phyloP scores from a whole-genome alignment of 1,140 invertebrate species.

The Eulimnadia texana region DNA sequence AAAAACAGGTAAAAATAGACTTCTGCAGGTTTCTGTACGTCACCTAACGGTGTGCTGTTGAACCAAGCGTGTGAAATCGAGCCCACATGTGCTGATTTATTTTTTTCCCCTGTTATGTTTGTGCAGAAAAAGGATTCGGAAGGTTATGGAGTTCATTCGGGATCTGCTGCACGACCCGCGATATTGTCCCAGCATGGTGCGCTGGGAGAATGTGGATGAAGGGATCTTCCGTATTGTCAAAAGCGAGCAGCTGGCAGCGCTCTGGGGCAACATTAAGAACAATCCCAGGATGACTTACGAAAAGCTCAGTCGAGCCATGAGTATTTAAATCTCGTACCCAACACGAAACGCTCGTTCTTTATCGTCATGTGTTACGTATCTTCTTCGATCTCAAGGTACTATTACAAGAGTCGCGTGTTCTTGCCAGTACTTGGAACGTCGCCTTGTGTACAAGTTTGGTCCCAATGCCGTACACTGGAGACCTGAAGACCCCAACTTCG shows the following conservation, averaged over 20 bases:
- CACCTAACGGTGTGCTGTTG: background rate
- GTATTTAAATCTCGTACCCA: slow-evolving; percentile 38
- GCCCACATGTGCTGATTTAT: too few species aligned
- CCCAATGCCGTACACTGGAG: slow-evolving; percentile 57
- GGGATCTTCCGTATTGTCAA: slow-evolving; percentile 80
- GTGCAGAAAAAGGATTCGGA: slow-evolving; percentile 40
- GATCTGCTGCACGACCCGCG: slow-evolving; percentile 56
- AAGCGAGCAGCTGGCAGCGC: slow-evolving; percentile 72
- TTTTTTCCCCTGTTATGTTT: too few species aligned
- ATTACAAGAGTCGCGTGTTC: slow-evolving; percentile 68
- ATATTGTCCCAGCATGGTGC: slow-evolving; percentile 63
- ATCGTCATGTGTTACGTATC: too few species aligned
- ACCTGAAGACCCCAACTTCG: slow-evolving; percentile 49
- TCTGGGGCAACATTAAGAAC: slow-evolving; percentile 74
- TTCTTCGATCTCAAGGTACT: slow-evolving; percentile 52
- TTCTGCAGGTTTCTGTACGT: too few species aligned
- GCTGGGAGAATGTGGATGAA: slow-evolving; percentile 72
- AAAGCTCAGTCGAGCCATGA: slow-evolving; percentile 83
- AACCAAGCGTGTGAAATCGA: background rate
- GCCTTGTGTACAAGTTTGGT: slow-evolving; percentile 76
- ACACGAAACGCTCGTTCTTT: too few species aligned
- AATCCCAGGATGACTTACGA: slow-evolving; percentile 88
- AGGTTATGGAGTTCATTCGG: slow-evolving; percentile 65
- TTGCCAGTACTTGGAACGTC: slow-evolving; percentile 59
- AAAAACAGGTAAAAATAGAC: slow-evolving; percentile 4